Conservation (phyloP, 2,113 vertebrate genomes). For the Oreochromis tanganicae region DNA sequence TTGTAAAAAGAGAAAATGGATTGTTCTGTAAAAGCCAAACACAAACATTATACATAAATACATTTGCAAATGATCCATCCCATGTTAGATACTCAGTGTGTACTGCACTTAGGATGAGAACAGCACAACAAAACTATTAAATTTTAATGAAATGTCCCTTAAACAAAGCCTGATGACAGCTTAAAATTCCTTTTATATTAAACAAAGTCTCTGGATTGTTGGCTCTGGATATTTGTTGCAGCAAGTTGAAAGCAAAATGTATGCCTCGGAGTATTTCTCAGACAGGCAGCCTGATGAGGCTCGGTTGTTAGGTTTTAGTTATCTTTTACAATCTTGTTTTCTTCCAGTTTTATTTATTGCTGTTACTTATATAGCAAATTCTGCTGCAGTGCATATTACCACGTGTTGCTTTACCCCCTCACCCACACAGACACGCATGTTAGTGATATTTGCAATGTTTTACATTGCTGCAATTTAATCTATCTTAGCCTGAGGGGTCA, state of each 20-base stretch:
- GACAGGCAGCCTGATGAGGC: neutral
- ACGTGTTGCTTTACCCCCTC: neutral
- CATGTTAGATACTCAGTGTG: neutral
- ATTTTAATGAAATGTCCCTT: neutral
- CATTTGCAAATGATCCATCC: neutral
- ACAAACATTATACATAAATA: neutral
- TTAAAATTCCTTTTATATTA: neutral
- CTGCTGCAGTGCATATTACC: neutral
- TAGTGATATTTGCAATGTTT: constrained; percentile 25
- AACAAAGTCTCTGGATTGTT: neutral
- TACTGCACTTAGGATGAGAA: neutral
- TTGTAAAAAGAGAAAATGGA: neutral
- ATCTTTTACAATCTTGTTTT: neutral
- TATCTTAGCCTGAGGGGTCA: constrained; percentile 38
- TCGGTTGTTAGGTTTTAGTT: neutral
- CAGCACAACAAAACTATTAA: neutral
- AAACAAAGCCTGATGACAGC: neutral
- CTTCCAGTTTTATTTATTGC: neutral
- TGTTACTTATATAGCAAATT: neutral
- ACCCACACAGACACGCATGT: neutral
- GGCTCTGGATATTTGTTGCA: neutral
- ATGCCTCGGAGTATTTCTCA: neutral
- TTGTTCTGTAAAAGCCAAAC: neutral
- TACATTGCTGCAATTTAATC: constrained; percentile 22
- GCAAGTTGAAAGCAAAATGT: neutral